Conservation (phyloP, 1,140 invertebrate species). For the Heliothis subflexa region DNA sequence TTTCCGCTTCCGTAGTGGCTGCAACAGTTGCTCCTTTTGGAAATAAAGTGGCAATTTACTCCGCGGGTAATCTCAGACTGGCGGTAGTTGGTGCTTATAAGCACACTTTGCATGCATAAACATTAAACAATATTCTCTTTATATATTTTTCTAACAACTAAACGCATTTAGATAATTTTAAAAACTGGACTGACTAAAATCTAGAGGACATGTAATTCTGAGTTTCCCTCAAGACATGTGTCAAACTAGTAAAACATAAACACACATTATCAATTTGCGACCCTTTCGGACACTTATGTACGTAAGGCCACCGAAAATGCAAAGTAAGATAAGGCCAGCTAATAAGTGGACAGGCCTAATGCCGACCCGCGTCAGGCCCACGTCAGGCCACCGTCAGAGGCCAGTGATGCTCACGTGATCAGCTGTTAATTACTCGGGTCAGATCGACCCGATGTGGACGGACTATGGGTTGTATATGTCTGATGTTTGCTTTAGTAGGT, state of each 20-base stretch:
- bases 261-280: conserved; percentile 8
- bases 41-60: conserved; percentile 24
- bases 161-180: too few relatives aligned
- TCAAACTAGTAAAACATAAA: neutral
- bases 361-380: conserved; percentile 29
- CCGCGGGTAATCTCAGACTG: neutral
- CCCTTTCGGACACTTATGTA: neutral
- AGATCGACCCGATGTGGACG: neutral
- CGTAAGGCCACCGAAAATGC: conserved; percentile 4
- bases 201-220: too few relatives aligned
- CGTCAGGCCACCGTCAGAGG: neutral
- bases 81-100: neutral
- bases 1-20: neutral
- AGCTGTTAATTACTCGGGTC: conserved; percentile 37
- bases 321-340: conserved; percentile 31
- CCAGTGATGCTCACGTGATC: conserved; percentile 30
- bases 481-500: too few relatives aligned
- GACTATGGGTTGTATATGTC: too few relatives aligned
- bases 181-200: too few relatives aligned
- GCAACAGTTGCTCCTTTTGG: neutral
- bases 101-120: neutral
- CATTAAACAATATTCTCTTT: too few relatives aligned
- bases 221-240: too few relatives aligned
- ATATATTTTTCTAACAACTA: too few relatives aligned
- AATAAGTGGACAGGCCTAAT: conserved; percentile 28